Evolutionary conservation across 1,140 invertebrate genomes (phyloP).

Genomic region (Euura saliciscinereae): DNA sequence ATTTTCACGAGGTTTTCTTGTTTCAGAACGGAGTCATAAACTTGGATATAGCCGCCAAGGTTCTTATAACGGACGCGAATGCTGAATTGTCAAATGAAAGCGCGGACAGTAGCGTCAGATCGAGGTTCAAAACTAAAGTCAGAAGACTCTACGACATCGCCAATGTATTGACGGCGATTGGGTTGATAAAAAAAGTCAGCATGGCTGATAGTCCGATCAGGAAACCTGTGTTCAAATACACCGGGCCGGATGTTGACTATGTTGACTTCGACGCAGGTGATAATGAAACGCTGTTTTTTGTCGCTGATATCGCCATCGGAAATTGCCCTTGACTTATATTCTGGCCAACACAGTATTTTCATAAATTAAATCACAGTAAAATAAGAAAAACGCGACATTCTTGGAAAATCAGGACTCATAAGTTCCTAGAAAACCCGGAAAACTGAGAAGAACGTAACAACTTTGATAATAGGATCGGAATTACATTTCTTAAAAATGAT

Average conservation of each 20-base stretch:
- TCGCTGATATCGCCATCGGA: too few species aligned
- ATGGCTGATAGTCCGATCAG: slow-evolving; percentile 61
- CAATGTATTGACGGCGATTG: slow-evolving; percentile 74
- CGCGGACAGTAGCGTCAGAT: slow-evolving; percentile 47
- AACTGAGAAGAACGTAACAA: too few species aligned
- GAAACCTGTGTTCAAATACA: slow-evolving; percentile 74
- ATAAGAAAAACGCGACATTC: too few species aligned
- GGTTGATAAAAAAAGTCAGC: slow-evolving; percentile 70
- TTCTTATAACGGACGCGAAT: slow-evolving; percentile 62
- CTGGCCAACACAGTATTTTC: too few species aligned
- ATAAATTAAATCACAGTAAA: too few species aligned
- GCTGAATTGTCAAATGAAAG: slow-evolving; percentile 50
- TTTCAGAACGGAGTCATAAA: slow-evolving; percentile 71
- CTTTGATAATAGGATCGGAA: too few species aligned
- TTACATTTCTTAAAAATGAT: too few species aligned
- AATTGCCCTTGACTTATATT: too few species aligned
- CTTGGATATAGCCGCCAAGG: slow-evolving; percentile 71
- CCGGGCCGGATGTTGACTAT: slow-evolving; percentile 61
- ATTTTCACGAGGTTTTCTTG: slow-evolving; percentile 30
- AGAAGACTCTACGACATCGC: slow-evolving; percentile 77
- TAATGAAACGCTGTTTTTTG: not conserved
- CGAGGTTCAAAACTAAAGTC: slow-evolving; percentile 69
- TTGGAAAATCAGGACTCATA: too few species aligned
- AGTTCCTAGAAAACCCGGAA: too few species aligned
- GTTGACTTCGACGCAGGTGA: slow-evolving; percentile 30